Evolutionary conservation across 1,140 invertebrate genomes (phyloP).

Genomic region (Caenorhabditis briggsae): DNA sequence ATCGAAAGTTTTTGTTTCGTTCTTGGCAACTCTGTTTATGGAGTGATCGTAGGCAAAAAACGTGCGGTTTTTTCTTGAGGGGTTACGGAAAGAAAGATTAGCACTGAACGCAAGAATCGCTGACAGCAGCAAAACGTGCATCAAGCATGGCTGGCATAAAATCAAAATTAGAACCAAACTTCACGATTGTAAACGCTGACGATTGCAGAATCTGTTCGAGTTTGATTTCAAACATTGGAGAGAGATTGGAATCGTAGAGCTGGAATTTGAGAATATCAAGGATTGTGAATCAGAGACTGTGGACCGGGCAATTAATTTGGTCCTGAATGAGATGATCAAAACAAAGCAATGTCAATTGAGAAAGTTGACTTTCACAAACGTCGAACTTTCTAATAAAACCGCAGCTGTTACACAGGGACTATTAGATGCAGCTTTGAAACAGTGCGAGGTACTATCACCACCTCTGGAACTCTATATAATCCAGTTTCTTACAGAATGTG

Average conservation of each 20-base stretch:
- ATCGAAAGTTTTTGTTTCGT: background rate
- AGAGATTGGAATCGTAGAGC: slow-evolving; percentile 13
- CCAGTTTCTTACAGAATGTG: background rate
- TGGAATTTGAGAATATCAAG: slow-evolving; percentile 21
- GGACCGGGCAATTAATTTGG: background rate
- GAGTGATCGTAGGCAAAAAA: background rate
- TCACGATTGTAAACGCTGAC: slow-evolving; percentile 18
- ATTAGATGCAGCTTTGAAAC: background rate
- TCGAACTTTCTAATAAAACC: background rate
- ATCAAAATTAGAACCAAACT: background rate
- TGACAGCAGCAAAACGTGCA: slow-evolving; percentile 48
- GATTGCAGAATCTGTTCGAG: slow-evolving; percentile 41
- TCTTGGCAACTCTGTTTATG: background rate
- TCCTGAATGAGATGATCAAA: background rate
- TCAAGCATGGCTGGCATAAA: slow-evolving; percentile 7
- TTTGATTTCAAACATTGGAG: slow-evolving; percentile 41
- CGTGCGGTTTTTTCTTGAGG: background rate
- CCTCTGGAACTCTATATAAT: background rate
- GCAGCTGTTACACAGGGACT: background rate
- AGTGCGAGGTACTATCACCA: background rate
- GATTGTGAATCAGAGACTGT: background rate
- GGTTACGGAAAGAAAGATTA: slow-evolving; percentile 28
- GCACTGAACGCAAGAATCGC: background rate
- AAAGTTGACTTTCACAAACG: slow-evolving; percentile 16
- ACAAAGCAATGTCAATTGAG: slow-evolving; percentile 25